phyloP scores from a whole-genome alignment of 2,888 invertebrate species.

The Opisthograptis luteolata region DNA sequence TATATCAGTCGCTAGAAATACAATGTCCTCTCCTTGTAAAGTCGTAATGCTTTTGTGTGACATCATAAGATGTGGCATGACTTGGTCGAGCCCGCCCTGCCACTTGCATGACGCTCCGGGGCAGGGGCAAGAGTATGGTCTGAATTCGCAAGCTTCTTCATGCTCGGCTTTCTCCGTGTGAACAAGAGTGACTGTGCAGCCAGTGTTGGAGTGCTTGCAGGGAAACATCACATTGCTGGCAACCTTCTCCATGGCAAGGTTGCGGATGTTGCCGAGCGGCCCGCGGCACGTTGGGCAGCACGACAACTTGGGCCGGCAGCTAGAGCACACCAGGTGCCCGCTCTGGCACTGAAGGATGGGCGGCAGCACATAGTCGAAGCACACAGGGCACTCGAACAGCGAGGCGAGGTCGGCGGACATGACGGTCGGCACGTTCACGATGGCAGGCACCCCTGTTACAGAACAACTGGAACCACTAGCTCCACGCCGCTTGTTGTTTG shows the following conservation, averaged over 20 bases:
- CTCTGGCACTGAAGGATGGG: slow-evolving; percentile 99
- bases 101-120: slow-evolving; percentile 99
- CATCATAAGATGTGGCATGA: slow-evolving; percentile 99
- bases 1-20: slow-evolving; percentile 99
- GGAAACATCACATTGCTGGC: slow-evolving; percentile 99
- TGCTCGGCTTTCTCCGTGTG: slow-evolving; percentile 99
- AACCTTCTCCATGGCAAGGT: slow-evolving; percentile 99
- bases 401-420: slow-evolving; percentile 95
- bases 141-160: slow-evolving; percentile 98
- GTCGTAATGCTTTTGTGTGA: slow-evolving; percentile 99
- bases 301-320: slow-evolving; percentile 97
- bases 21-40: slow-evolving; percentile 99
- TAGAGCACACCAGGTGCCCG: slow-evolving; percentile 99
- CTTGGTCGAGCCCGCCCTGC: slow-evolving; percentile 98
- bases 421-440: slow-evolving; percentile 85
- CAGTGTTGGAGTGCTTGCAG: slow-evolving; percentile 98
- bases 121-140: slow-evolving; percentile 99
- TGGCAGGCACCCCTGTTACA: slow-evolving; percentile 79
- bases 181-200: slow-evolving; percentile 95
- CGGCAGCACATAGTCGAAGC: slow-evolving; percentile 99
- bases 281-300: slow-evolving; percentile 99
- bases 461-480: slow-evolving; percentile 83
- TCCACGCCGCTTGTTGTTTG: slow-evolving; percentile 82
- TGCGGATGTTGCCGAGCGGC: slow-evolving; percentile 97
- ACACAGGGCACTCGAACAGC: slow-evolving; percentile 97